phyloP scores from a whole-genome alignment of 2,888 invertebrate genomes.

The Formica aserva region DNA sequence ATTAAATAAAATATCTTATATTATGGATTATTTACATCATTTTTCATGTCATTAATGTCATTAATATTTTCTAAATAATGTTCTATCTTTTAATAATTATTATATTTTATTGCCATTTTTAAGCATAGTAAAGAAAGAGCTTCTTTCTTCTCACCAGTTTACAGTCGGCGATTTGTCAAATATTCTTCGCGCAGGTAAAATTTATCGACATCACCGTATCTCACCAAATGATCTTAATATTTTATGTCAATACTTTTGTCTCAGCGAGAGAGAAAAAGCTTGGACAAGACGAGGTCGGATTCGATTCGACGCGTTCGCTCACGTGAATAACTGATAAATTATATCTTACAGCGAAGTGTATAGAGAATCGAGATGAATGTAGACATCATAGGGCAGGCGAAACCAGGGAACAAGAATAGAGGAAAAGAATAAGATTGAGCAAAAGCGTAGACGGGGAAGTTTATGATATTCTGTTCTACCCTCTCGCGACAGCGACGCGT shows the following conservation, averaged over 20 bases:
- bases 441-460: conserved; percentile 16
- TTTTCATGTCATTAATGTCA: background rate
- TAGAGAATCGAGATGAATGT: conserved; percentile 37
- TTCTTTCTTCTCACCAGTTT: background rate
- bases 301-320: conserved; percentile 51
- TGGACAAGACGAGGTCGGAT: conserved; percentile 11
- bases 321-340: conserved; percentile 64
- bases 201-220: conserved; percentile 5
- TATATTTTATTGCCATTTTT: background rate
- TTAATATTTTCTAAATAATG: background rate
- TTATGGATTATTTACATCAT: background rate
- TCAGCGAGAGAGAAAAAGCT: conserved; percentile 2
- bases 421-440: conserved; percentile 20
- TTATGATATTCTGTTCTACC: conserved; percentile 46
- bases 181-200: background rate
- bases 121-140: background rate
- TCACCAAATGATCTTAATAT: conserved; percentile 32
- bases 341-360: conserved; percentile 58
- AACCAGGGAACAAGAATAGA: background rate
- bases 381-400: conserved; percentile 18
- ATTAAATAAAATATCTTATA: background rate
- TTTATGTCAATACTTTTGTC: conserved; percentile 50
- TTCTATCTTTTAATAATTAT: background rate
- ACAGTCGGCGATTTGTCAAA: conserved; percentile 3
- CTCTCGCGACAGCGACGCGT: background rate